These are phyloP conservation scores for Oxygymnocypris stewartii DNA, from an alignment of 2,113 vertebrate species.

Conservation along the genomic window DNA sequence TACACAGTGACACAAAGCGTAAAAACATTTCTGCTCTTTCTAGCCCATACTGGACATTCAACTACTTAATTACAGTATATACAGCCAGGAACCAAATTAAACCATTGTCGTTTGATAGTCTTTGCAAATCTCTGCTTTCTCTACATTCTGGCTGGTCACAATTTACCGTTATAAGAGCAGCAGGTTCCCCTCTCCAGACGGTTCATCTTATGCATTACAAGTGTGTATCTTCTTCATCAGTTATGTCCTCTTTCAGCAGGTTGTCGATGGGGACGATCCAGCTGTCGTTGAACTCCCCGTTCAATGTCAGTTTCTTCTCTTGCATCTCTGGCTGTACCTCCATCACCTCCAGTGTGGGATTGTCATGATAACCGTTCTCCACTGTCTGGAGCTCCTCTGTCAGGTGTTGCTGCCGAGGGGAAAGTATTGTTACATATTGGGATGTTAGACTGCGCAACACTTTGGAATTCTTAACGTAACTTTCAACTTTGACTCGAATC, in stretches of 20 bases:
- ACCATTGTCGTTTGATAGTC: background rate
- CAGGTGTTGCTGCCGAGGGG: conserved; percentile 80
- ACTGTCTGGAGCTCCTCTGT: conserved; percentile 94
- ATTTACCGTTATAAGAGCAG: background rate
- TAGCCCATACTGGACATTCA: conserved; percentile 1
- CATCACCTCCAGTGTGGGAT: conserved; percentile 96
- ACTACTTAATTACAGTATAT: conserved; percentile 2
- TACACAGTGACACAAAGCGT: background rate
- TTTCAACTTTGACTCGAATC: background rate
- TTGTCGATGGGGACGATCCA: conserved; percentile 96
- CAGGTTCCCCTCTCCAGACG: no score
- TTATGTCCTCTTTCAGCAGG: conserved; percentile 85
- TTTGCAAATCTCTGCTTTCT: background rate
- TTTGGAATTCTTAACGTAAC: background rate
- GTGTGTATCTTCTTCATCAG: conserved; percentile 94
- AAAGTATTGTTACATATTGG: background rate
- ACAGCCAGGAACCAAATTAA: background rate
- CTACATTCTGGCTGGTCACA: background rate
- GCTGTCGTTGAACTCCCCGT: conserved; percentile 91
- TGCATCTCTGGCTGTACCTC: conserved; percentile 93
- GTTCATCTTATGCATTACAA: conserved; percentile 72
- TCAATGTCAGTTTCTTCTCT: conserved; percentile 87
- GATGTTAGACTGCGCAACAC: background rate
- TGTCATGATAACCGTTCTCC: conserved; percentile 97
- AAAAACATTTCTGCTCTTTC: background rate